A percentile compares a stretch with the other conserved stretches of the same genome.
phyloP scores from a whole-genome alignment of 2,113 vertebrate species.

The zebrafish (Danio rerio) region GRCz12tu NC_133189.1:30616501-30617000 shows the following conservation, averaged over 20 bases:
- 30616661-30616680: slow-evolving; percentile 53
- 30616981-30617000: slow-evolving; percentile 23
- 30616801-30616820: slow-evolving; percentile 76
- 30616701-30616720: slow-evolving; percentile 22
- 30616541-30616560: slow-evolving; percentile 34
- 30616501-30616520: slow-evolving; percentile 27
- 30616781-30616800: slow-evolving; percentile 62
- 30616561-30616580: slow-evolving; percentile 38
- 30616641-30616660: slow-evolving; percentile 55
- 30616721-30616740: slow-evolving; percentile 39
- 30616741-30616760: slow-evolving; percentile 38
- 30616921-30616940: slow-evolving; percentile 59
- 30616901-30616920: slow-evolving; percentile 58
- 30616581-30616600: slow-evolving; percentile 45
- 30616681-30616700: slow-evolving; percentile 44
- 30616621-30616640: slow-evolving; percentile 44
- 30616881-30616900: slow-evolving; percentile 66
- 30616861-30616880: slow-evolving; percentile 74
- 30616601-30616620: slow-evolving; percentile 51
- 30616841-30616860: slow-evolving; percentile 69
- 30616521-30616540: slow-evolving; percentile 25
- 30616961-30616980: slow-evolving; percentile 39
- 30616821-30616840: slow-evolving; percentile 61
- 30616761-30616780: slow-evolving; percentile 54
- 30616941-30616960: slow-evolving; percentile 39